Evolutionary conservation across 2,113 vertebrate genomes (phyloP), one percentile per base, ranked within the genome.

Genomic region (Helogale parvula): DNA sequence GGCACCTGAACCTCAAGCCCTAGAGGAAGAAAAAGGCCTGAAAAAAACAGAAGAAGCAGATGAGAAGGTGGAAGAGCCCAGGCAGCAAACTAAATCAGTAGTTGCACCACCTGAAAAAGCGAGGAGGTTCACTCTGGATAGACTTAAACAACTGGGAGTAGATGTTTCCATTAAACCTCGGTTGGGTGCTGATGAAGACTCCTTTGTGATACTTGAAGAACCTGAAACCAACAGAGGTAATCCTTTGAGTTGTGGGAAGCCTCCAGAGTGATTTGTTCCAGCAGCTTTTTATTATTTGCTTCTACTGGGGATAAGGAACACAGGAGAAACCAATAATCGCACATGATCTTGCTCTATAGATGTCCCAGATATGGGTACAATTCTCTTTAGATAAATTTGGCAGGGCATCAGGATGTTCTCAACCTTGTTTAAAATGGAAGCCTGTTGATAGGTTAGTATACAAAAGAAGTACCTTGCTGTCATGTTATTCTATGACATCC

Each of bases 151-250:
- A 25, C 98, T 99, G 54, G 99, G 99, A 38, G 95, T 99, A 52
- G 98, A 99, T 74, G 99, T 99, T 54, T 99, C 99, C 1, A 98
- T 99, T 69, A 98, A 99, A 35, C 99, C 99, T n/a, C 99, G 98
- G 71, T 98, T 99, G 92, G 99, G 98, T 94, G 98, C 99, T 15
- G 98, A 99, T 85, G 98, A 99, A 0, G 99, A 99, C 29, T 98
- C 98, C 45, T 99, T 99, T 94, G 98, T 99, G 87, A 98, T 99
- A 93, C 99, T 99, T 0, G 99, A 99, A 13, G 99, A 99, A 25
- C 98, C 99, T 2, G 98, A 99, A 77, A 96, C 98, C 31, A 99
- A 99, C 98, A 98, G 98, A 96, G 99, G 99, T 99, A 98, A 95
- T 80, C 23, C 77, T 96, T 88, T 92, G 85, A 92, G 8, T 63